Percentiles rank a stretch among this genome's conserved stretches.
These are phyloP conservation scores for Pemphigus obesinymphae DNA, from an alignment of 1,140 invertebrate genomes.

Conservation along the genomic window DNA sequence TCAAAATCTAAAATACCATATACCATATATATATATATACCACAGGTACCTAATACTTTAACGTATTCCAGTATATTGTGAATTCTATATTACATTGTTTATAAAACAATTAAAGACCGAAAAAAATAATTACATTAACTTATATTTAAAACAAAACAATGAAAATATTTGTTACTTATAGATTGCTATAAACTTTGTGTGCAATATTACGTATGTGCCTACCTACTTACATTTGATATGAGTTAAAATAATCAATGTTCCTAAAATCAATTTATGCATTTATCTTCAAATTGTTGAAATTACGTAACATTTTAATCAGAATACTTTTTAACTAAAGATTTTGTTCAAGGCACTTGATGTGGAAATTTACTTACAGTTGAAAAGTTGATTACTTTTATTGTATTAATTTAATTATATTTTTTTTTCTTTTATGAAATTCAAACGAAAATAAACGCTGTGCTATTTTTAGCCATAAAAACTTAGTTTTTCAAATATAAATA, in stretches of 20 bases:
- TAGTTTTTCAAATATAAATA: no score
- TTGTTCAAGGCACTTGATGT: background rate
- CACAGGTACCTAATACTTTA: no score
- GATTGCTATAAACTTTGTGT: background rate
- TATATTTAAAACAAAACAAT: background rate
- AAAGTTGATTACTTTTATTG: background rate
- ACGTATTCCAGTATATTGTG: no score
- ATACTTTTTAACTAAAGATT: slow-evolving; percentile 15
- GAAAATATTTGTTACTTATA: background rate
- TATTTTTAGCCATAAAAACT: background rate
- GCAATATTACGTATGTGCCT: no score
- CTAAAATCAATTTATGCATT: background rate
- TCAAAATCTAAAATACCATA: no score
- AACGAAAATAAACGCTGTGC: background rate
- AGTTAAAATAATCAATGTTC: background rate
- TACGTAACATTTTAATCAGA: slow-evolving; percentile 6
- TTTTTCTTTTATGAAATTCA: no score
- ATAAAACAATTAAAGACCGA: background rate
- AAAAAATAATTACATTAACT: background rate
- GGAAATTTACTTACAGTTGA: background rate
- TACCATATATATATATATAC: no score
- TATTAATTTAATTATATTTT: no score
- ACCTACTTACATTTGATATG: no score
- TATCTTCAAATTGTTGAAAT: background rate
- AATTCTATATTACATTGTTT: background rate